phyloP scores from a whole-genome alignment of 2,113 vertebrate species.

The Lepisosteus osseus region DNA sequence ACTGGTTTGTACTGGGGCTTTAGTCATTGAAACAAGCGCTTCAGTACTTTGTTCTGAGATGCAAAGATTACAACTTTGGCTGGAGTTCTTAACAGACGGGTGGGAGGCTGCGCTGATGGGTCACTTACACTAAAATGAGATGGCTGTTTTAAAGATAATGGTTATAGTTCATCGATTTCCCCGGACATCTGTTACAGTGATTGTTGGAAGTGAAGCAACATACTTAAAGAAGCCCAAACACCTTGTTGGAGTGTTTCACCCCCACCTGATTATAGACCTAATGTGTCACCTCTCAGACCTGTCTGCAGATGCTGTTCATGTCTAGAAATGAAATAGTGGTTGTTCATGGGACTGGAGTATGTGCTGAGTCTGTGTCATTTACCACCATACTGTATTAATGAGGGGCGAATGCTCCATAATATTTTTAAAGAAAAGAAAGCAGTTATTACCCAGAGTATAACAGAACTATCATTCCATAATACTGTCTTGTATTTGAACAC shows the following conservation, averaged over 20 bases:
- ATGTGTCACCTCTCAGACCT: slow-evolving; percentile 11
- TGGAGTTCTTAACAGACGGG: slow-evolving; percentile 32
- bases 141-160: slow-evolving; percentile 47
- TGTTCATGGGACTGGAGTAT: background rate
- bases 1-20: slow-evolving; percentile 4
- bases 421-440: background rate
- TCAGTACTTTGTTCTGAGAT: slow-evolving; percentile 20
- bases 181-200: slow-evolving; percentile 33
- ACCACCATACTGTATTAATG: too few relatives aligned
- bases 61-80: slow-evolving; percentile 24
- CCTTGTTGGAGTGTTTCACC: slow-evolving; percentile 23
- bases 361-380: background rate
- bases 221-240: slow-evolving; percentile 22
- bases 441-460: too few relatives aligned
- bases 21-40: background rate
- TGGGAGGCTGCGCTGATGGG: slow-evolving; percentile 40
- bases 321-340: background rate
- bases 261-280: slow-evolving; percentile 30
- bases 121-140: slow-evolving; percentile 51
- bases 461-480: too few relatives aligned
- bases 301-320: background rate
- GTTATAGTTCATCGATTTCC: slow-evolving; percentile 41
- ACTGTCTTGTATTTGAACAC: too few relatives aligned
- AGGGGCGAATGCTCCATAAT: too few relatives aligned
- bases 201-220: slow-evolving; percentile 35